Conservation (phyloP, 2,113 vertebrate species). For the Gambusia affinis region DNA sequence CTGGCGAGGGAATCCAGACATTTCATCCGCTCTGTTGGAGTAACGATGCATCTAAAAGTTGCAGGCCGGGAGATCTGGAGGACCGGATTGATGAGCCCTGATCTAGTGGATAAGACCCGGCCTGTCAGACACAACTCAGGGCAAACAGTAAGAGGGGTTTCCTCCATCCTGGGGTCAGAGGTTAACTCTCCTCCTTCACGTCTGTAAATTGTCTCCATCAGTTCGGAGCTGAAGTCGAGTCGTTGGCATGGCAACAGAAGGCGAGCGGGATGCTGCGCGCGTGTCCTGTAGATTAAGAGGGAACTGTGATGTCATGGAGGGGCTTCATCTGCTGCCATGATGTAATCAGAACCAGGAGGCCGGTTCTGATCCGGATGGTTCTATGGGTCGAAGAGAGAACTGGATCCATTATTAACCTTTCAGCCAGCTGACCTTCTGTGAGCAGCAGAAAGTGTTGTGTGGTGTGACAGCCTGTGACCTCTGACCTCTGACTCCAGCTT, state of each 20-base stretch:
- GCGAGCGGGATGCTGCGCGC: conserved; percentile 24
- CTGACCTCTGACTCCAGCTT: no score
- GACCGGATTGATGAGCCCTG: no score
- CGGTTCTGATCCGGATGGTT: background rate
- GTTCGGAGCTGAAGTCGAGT: conserved; percentile 17
- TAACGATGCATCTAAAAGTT: no score
- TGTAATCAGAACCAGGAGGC: background rate
- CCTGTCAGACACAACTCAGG: no score
- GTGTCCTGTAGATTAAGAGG: conserved; percentile 25
- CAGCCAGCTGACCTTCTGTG: background rate
- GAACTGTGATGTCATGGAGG: conserved; percentile 34
- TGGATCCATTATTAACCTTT: no score
- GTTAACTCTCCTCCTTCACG: background rate
- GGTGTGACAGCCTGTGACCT: background rate
- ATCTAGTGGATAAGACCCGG: no score
- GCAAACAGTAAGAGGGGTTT: no score
- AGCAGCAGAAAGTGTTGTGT: background rate
- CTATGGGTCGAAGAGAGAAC: background rate
- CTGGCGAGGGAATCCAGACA: no score
- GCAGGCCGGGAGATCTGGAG: no score
- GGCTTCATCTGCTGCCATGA: background rate
- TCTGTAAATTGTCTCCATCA: conserved; percentile 31
- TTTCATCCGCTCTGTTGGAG: no score
- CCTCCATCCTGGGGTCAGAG: background rate
- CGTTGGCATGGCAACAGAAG: conserved; percentile 78